Base-by-base conservation (phyloP, 2,888 invertebrate genomes). In the Tyria jacobaeae region DNA sequence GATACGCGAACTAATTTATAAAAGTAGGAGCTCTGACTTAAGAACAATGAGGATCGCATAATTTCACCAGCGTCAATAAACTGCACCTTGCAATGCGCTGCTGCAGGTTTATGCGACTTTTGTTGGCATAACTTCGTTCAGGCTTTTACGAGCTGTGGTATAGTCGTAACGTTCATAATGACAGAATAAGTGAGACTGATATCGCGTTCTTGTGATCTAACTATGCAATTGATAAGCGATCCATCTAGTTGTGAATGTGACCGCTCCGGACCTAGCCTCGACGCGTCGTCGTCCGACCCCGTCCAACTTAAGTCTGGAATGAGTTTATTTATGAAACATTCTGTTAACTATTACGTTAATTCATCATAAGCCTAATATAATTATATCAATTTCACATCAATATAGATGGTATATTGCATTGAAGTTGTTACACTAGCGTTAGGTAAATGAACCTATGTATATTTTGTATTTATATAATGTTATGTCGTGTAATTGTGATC, bases 171-270 rank as follows among this genome's bases (percentile, higher is more conserved):
- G 84, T 89, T 88, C 84, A 87, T 90, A 88, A 91, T 92, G 93
- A 94, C 92, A 92, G 89, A 91, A 89, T 88, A 91, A 92, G 92
- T 94, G 93, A 94, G 93, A 94, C 93, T 94, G 92, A 93, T 86
- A 89, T 88, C 89, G 91, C 90, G 87, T 87, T 87, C 85, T 87
- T 87, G 90, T 90, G 89, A 90, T 89, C 86, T 83, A 79, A 68
- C 72, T 75, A 71, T 75, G 79, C 82, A 79, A 79, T 74, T 78
- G 81, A 68, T 70, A 71, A 72, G 81, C 81, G 82, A 77, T 73
- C 80, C 81, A 68, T 73, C 66, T 66, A 60, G 62, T 63, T 61
- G 76, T 62, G 77, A 60, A 56, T 48, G 64, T 49, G 65, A 70
- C 70, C 72, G 70, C 74, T 72, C 68, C 77, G 75, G 73, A 64